phyloP scores from a whole-genome alignment of 2,797 vertebrate species.

The Scleropages formosus region DNA sequence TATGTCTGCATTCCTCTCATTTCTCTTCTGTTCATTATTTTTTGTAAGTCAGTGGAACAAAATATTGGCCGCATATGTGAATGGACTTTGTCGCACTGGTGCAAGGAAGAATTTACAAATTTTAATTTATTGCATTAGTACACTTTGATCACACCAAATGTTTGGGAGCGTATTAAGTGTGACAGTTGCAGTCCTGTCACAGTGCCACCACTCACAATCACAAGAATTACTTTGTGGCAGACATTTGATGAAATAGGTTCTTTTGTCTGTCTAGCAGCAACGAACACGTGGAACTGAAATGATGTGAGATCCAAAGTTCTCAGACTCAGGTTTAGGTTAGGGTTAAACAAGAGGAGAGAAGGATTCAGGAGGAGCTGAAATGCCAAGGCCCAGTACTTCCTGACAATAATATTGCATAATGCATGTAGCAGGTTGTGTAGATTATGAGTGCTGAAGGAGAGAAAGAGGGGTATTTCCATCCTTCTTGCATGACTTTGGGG shows the following conservation, averaged over 20 bases:
- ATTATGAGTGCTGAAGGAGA: too few relatives aligned
- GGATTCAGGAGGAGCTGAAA: not conserved
- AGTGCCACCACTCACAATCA: not conserved
- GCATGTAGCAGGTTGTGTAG: too few relatives aligned
- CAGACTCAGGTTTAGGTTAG: not conserved
- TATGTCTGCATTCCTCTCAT: not conserved
- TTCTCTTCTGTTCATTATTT: not conserved
- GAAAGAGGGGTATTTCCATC: too few relatives aligned
- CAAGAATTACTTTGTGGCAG: not conserved
- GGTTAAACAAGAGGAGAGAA: not conserved
- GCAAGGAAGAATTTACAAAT: not conserved
- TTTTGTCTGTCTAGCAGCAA: not conserved
- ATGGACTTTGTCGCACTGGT: not conserved
- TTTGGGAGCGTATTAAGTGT: not conserved
- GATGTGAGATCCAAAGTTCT: not conserved
- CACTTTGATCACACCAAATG: not conserved
- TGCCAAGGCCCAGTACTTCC: slow-evolving; percentile 37
- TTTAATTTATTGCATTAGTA: slow-evolving; percentile 2
- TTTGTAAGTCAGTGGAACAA: not conserved
- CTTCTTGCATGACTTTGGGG: not conserved
- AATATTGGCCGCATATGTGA: not conserved
- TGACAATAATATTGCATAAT: slow-evolving; percentile 47
- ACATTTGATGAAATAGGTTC: not conserved
- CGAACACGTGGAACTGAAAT: not conserved
- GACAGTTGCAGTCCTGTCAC: not conserved